Evolutionary conservation across 2,888 invertebrate species (phyloP).

Genomic region (Prenolepis imparis): DNA sequence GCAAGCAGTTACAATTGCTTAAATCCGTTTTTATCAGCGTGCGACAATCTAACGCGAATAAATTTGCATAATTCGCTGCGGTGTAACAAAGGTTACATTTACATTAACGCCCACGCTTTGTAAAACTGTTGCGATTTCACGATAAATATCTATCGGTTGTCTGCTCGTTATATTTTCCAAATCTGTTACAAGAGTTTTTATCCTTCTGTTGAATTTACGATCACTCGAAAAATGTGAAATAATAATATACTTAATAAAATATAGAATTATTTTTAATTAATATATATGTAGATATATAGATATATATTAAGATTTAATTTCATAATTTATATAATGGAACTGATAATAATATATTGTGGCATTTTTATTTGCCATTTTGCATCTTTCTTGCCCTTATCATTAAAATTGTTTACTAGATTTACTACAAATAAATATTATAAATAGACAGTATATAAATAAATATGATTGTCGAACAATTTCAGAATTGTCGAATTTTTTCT

Average conservation of each 20-base stretch:
- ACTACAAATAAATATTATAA: neutral
- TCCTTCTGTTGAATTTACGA: neutral
- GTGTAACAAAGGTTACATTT: conserved; percentile 25
- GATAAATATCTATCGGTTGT: conserved; percentile 24
- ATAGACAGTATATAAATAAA: neutral
- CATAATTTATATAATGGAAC: neutral
- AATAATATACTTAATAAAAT: neutral
- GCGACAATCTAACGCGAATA: conserved; percentile 24
- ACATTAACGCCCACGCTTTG: conserved; percentile 19
- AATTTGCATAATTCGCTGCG: conserved; percentile 28
- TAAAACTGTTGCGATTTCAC: neutral
- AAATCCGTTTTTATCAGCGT: conserved; percentile 29
- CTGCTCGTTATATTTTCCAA: conserved; percentile 1
- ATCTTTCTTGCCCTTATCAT: neutral
- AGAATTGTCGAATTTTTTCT: neutral
- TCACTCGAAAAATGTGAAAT: neutral
- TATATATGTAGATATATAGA: too few relatives aligned
- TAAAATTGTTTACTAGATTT: neutral
- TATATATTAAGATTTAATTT: neutral
- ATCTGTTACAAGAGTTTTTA: neutral
- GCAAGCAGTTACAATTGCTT: conserved; percentile 24
- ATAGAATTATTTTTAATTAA: neutral
- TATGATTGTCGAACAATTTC: neutral
- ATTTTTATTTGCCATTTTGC: neutral
- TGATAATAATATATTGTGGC: neutral